These are phyloP conservation scores for Bombus soroeensis DNA, from an alignment of 1,140 invertebrate genomes.

Conservation along the genomic window DNA sequence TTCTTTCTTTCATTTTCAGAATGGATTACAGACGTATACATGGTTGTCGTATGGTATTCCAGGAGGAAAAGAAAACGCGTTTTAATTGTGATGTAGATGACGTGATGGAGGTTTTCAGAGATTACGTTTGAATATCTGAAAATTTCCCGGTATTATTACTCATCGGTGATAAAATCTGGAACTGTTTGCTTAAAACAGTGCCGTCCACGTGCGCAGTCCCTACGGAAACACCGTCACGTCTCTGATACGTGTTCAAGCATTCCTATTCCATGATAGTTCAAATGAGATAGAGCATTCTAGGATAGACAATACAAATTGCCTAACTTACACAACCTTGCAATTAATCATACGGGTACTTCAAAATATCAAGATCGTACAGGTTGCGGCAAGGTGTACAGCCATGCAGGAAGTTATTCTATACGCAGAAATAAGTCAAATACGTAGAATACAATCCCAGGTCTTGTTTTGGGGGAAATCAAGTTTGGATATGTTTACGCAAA, in stretches of 20 bases:
- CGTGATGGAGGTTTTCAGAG: neutral
- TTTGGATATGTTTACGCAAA: too few relatives aligned
- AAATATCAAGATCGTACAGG: neutral
- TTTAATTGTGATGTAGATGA: constrained; percentile 21
- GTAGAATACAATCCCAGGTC: neutral
- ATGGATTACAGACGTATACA: neutral
- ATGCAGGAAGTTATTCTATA: neutral
- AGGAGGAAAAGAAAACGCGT: neutral
- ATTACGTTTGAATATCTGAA: neutral
- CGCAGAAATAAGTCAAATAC: neutral
- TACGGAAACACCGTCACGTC: neutral
- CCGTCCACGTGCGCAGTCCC: neutral
- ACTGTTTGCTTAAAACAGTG: neutral
- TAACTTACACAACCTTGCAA: too few relatives aligned
- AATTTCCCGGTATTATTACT: constrained; percentile 17
- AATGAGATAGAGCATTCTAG: neutral
- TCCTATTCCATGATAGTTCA: constrained; percentile 3
- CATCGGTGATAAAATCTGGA: constrained; percentile 25
- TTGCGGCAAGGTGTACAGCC: neutral
- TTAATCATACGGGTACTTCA: neutral
- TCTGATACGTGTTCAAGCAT: neutral
- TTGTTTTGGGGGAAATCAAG: too few relatives aligned
- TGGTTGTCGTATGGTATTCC: neutral
- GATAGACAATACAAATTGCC: too few relatives aligned
- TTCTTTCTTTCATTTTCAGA: neutral